Base-by-base conservation (phyloP, 2,888 invertebrate genomes). In the Cerastis leucographa region DNA sequence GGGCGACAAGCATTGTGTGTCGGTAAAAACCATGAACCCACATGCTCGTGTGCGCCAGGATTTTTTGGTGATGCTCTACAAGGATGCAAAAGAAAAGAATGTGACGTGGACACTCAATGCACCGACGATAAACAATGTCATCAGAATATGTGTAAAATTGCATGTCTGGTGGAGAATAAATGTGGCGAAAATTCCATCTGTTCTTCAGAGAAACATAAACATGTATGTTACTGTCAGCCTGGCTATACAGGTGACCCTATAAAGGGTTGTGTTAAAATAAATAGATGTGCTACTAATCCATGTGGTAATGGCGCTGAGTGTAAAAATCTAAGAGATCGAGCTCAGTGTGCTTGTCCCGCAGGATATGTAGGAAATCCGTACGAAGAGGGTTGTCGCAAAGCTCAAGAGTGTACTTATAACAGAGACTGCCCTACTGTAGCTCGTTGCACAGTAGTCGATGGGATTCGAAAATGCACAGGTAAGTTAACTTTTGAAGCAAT, bases 131-230 rank as follows among this genome's bases (percentile, higher is more conserved):
- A 99, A 94, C 97, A 98, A 67, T 99, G 99, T 89, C 98, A 98
- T 83, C 97, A 97, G 80, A 97, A 98, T 91, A 98, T 98, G 96
- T 99, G 99, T 92, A 98, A 98, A 96, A 98, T 98, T 80, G 98
- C 98, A 25, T 99, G 99, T 91, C 96, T 99, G 35, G 97, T 98
- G 7, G 97, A 97, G n/a, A 98, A 98, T 93, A 98, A 98, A 25
- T 99, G 99, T 90, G 99, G 98, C 0, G 97, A 97, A 72, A 98
- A 99, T 93, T 98, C 99, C 0, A 96, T 99, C 61, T 99, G 99
- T 91, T 98, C 98, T 0, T 98, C 98, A 3, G 98, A 98, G 93
- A 97, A 97, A 89, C 99, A 99, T 90, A 97, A 97, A 82, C 98
- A 98, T 92, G 97, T 97, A 64, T 96, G 95, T 91, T 98, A 98